A percentile compares a stretch with the other conserved stretches of the same genome.
These are phyloP conservation scores for Pangasius krempfi DNA, from an alignment of 2,797 vertebrate species.

Conservation along the genomic window DNA sequence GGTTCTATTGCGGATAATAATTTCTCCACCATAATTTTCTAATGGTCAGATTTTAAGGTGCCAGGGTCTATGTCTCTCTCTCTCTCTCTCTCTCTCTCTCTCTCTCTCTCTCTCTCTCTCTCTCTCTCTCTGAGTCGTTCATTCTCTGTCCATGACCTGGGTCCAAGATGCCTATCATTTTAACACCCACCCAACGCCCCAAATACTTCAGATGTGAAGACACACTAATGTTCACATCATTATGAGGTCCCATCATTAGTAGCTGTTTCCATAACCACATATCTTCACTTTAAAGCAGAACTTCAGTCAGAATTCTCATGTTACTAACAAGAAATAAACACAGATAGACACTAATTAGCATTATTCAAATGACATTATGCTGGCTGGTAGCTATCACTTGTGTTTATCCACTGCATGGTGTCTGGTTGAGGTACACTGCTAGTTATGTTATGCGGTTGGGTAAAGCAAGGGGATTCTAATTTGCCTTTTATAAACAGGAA, in stretches of 20 bases:
- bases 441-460: background rate
- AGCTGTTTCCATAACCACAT: background rate
- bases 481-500: background rate
- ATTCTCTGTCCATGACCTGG: background rate
- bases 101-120: background rate
- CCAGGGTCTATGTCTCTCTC: background rate
- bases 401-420: background rate
- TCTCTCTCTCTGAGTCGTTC: background rate
- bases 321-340: background rate
- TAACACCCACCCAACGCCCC: background rate
- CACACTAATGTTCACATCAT: constrained; percentile 1
- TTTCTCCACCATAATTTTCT: background rate
- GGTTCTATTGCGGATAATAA: background rate
- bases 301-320: background rate
- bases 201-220: constrained; percentile 11
- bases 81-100: background rate
- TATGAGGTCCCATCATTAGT: background rate
- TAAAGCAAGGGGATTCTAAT: background rate
- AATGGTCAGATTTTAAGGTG: background rate
- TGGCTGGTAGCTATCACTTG: background rate
- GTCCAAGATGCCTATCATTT: constrained; percentile 8
- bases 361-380: background rate
- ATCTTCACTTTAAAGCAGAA: background rate
- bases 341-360: background rate
- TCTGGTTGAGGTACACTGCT: background rate